phyloP scores from a whole-genome alignment of 2,888 invertebrate species.

The Coleophora deauratella region DNA sequence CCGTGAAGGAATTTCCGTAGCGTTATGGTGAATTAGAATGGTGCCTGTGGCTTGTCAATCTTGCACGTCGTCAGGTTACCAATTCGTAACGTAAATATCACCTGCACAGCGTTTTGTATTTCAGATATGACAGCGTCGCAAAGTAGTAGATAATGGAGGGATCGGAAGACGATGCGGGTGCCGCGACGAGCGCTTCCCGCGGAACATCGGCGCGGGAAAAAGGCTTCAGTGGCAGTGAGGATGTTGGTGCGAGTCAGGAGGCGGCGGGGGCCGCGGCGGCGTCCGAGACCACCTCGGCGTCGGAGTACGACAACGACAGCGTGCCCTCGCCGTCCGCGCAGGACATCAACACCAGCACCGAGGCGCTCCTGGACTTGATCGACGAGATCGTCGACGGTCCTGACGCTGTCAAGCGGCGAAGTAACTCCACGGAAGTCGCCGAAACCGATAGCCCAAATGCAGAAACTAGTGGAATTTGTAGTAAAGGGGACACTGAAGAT shows the following conservation, averaged over 20 bases:
- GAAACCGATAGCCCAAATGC: conserved; percentile 11
- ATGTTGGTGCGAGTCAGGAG: conserved; percentile 55
- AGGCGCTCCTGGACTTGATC: conserved; percentile 70
- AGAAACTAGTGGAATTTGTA: conserved; percentile 4
- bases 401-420: conserved; percentile 48
- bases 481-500: conserved; percentile 12
- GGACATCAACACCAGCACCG: conserved; percentile 65
- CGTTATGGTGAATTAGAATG: conserved; percentile 75
- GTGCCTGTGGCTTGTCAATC: conserved; percentile 72
- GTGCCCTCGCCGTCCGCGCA: conserved; percentile 63
- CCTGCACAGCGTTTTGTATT: conserved; percentile 65
- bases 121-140: conserved; percentile 70
- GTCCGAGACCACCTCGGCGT: conserved; percentile 54
- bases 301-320: conserved; percentile 64
- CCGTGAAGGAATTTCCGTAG: conserved; percentile 65
- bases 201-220: conserved; percentile 73
- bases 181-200: conserved; percentile 70
- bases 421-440: conserved; percentile 15
- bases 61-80: conserved; percentile 71
- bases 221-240: conserved; percentile 54
- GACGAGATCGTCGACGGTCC: conserved; percentile 68
- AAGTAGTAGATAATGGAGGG: conserved; percentile 75
- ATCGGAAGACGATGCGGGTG: conserved; percentile 72
- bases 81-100: conserved; percentile 69
- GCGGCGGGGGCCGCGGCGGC: conserved; percentile 43